Percentiles rank a stretch among this genome's conserved stretches.
Conservation (phyloP, 1,140 invertebrate species). For the Drosophila nannoptera region DNA sequence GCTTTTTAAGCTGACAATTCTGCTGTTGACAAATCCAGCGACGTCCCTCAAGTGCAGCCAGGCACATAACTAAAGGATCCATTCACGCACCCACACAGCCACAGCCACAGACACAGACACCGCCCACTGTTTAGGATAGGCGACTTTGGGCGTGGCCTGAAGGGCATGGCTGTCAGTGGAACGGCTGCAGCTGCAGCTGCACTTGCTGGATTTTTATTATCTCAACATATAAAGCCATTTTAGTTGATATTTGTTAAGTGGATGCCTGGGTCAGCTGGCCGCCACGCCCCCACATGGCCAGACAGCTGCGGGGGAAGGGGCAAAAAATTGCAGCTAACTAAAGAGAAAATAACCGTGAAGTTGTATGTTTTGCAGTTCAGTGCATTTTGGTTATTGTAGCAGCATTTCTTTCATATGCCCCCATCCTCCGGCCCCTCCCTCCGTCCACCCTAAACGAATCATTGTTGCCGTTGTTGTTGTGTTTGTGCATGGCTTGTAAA, state of each 20-base stretch:
- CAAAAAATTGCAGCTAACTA: conserved; percentile 56
- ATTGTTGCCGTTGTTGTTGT: conserved; percentile 29
- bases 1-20: conserved; percentile 33
- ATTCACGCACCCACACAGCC: neutral
- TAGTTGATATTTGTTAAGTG: conserved; percentile 68
- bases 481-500: conserved; percentile 48
- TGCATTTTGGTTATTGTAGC: conserved; percentile 58
- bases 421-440: neutral
- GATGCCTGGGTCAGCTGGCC: conserved; percentile 39
- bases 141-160: neutral
- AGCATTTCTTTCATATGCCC: conserved; percentile 45
- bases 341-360: conserved; percentile 71
- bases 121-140: too few relatives aligned
- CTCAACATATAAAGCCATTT: conserved; percentile 64
- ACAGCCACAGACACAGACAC: neutral
- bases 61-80: conserved; percentile 16
- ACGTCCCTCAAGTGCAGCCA: conserved; percentile 20
- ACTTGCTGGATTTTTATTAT: conserved; percentile 59
- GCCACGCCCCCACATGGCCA: conserved; percentile 14
- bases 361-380: conserved; percentile 64
- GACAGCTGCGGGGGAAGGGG: neutral
- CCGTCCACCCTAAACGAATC: conserved; percentile 1
- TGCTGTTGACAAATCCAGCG: conserved; percentile 14
- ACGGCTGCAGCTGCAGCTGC: conserved; percentile 19
- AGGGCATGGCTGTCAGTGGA: conserved; percentile 2